Conservation (phyloP, 37 sponge, comb jelly and placozoan genomes). For the Haliclona indistincta region DNA sequence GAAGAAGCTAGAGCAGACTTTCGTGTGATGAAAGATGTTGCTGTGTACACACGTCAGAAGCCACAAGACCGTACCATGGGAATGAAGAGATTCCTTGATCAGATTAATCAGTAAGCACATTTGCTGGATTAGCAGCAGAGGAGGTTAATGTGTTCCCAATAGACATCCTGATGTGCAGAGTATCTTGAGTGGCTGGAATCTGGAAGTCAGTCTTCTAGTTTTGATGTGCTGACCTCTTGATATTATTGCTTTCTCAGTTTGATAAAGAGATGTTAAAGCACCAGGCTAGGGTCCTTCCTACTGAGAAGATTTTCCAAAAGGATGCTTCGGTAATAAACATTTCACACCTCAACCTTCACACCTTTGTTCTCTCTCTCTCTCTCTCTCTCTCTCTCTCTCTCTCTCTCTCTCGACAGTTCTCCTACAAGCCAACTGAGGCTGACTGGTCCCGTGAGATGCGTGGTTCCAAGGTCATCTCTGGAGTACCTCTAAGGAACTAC, state of each 20-base stretch:
- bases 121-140: neutral
- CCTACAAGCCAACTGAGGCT: constrained; percentile 48
- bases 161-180: constrained; percentile 39
- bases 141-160: neutral
- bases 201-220: too few relatives aligned
- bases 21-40: constrained; percentile 79
- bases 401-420: too few relatives aligned
- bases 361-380: too few relatives aligned
- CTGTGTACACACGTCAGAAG: constrained; percentile 67
- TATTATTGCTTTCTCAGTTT: too few relatives aligned
- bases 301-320: constrained; percentile 68
- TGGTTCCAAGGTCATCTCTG: constrained; percentile 53
- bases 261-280: constrained; percentile 33
- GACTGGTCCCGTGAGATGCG: constrained; percentile 87
- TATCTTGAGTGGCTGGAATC: constrained; percentile 65
- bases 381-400: too few relatives aligned
- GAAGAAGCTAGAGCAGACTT: constrained; percentile 85
- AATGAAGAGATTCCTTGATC: constrained; percentile 55
- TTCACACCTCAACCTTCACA: too few relatives aligned
- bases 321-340: constrained; percentile 7
- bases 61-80: constrained; percentile 43
- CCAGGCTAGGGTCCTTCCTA: constrained; percentile 51
- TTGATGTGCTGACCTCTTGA: too few relatives aligned
- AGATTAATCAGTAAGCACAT: constrained; percentile 34
- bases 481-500: constrained; percentile 43